phyloP scores from a whole-genome alignment of 2,797 vertebrate species.

The Myiotriccus ornatus region DNA sequence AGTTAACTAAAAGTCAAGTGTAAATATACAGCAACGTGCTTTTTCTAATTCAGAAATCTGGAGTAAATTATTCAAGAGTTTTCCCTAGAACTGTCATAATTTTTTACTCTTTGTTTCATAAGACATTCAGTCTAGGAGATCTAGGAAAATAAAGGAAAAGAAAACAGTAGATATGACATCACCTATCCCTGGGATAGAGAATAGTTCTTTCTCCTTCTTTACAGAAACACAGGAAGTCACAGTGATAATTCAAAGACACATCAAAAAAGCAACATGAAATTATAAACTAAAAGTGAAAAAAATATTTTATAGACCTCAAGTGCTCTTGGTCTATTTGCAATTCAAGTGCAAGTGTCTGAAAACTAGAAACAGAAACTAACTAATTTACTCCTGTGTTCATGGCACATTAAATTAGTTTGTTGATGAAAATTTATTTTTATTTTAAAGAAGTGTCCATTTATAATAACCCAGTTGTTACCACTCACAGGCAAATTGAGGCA shows the following conservation, averaged over 20 bases:
- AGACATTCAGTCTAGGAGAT: neutral
- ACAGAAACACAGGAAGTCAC: neutral
- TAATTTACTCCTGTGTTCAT: neutral
- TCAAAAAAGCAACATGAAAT: neutral
- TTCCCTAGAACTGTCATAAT: neutral
- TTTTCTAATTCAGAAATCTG: neutral
- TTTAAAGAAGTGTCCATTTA: neutral
- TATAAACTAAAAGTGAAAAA: neutral
- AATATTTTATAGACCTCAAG: neutral
- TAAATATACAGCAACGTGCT: neutral
- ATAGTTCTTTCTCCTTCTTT: neutral
- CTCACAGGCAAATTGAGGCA: neutral
- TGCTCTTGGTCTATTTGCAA: neutral
- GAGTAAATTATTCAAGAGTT: neutral
- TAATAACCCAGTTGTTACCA: neutral
- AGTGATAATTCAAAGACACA: neutral
- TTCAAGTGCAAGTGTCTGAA: neutral
- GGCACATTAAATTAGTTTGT: neutral
- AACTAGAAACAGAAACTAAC: neutral
- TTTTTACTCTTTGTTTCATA: neutral
- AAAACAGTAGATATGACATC: neutral
- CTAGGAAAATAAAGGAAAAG: neutral
- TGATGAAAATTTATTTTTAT: neutral
- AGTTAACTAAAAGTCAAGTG: neutral
- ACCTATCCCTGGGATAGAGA: neutral